phyloP scores from a whole-genome alignment of 2,797 vertebrate genomes.

The Poeciliopsis infans region DNA sequence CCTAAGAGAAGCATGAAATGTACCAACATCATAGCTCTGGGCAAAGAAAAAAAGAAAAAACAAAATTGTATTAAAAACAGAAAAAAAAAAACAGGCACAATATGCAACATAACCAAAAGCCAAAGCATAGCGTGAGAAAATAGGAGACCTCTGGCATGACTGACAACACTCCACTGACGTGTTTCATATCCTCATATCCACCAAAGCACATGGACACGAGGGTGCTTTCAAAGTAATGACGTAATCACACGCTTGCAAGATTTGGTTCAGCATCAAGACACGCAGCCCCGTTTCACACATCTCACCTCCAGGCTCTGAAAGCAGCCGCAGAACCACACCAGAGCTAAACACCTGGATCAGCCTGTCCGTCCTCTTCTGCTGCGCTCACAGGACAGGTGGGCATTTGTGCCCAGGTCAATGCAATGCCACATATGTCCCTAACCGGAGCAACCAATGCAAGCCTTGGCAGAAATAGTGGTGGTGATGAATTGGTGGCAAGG shows the following conservation, averaged over 20 bases:
- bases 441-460: conserved; percentile 49
- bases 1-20: conserved; percentile 1
- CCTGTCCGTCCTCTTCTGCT: conserved; percentile 33
- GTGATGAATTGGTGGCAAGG: conserved; percentile 62
- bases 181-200: conserved; percentile 48
- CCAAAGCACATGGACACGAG: conserved; percentile 27
- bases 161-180: conserved; percentile 16
- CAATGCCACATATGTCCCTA: conserved; percentile 59
- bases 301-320: conserved; percentile 50
- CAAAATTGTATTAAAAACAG: conserved; percentile 49
- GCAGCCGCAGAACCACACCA: conserved; percentile 34
- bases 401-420: conserved; percentile 57
- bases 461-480: conserved; percentile 74
- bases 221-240: conserved; percentile 32
- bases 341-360: conserved; percentile 64
- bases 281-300: conserved; percentile 26
- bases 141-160: conserved; percentile 30
- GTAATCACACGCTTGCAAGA: conserved; percentile 26
- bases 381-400: conserved; percentile 34
- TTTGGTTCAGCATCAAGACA: conserved; percentile 8
- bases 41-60: conserved; percentile 2
- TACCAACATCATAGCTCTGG: not conserved
- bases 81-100: conserved; percentile 45
- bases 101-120: conserved; percentile 22
- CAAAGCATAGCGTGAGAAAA: conserved; percentile 36